These are phyloP conservation scores for Furcifer pardalis DNA, from an alignment of 2,797 vertebrate genomes.

Conservation along the genomic window DNA sequence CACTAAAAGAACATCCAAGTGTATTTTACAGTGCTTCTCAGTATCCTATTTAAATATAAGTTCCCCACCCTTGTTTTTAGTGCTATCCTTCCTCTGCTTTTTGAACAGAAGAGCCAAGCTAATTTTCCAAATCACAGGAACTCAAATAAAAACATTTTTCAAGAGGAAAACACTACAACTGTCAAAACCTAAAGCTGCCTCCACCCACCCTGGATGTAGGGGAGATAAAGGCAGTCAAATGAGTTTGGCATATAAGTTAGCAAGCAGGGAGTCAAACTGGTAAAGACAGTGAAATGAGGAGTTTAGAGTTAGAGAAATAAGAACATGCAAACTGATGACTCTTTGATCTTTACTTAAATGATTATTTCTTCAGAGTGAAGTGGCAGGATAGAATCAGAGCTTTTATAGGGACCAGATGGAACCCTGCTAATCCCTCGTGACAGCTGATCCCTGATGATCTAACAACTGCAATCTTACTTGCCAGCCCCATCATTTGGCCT, in stretches of 20 bases:
- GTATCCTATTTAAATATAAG: not conserved
- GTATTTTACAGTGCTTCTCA: not conserved
- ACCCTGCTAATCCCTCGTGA: not conserved
- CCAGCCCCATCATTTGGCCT: not conserved
- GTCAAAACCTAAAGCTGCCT: not conserved
- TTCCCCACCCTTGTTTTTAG: not conserved
- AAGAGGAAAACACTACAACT: too few relatives aligned
- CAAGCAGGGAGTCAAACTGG: too few relatives aligned
- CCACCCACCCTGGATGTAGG: too few relatives aligned
- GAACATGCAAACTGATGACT: not conserved
- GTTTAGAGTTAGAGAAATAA: not conserved
- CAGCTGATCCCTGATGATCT: not conserved
- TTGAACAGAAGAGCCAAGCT: not conserved
- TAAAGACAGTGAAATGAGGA: too few relatives aligned
- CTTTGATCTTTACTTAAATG: not conserved
- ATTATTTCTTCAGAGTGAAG: not conserved
- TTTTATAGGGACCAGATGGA: not conserved
- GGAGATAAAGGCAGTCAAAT: not conserved
- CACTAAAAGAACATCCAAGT: not conserved
- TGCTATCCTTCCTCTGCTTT: not conserved
- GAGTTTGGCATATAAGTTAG: not conserved
- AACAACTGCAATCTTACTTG: not conserved
- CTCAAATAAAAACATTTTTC: not conserved
- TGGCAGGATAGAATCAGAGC: not conserved
- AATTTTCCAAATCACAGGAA: not conserved